Evolutionary conservation across 2,888 invertebrate genomes (phyloP), one percentile per base, ranked within the genome.

Genomic region (Scaptomyza flava): DNA sequence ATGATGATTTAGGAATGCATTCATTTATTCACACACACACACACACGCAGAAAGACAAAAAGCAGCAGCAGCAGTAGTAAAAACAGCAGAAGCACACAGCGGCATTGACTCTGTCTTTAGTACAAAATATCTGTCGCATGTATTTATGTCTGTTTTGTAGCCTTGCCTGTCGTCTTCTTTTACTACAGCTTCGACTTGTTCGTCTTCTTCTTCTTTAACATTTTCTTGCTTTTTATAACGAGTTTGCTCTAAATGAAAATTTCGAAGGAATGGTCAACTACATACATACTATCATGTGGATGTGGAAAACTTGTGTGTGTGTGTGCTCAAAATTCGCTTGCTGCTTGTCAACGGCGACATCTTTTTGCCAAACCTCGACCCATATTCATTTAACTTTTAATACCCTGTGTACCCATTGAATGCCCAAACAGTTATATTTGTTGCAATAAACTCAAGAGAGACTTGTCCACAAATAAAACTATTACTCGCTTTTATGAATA

Each of bases 261-360:
- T 34, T 34, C 34, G 34, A 23, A 50, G 50, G 20, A 50, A 23
- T 50, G 20, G 20, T 23, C 34, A 50, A 50, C 33, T 78, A 23
- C 23, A 23, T 78, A 23, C 23, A 23, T 27, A 41, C 80, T 78
- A 67, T 68, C 64, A 62, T 68, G 52, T 70, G 64, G 47, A 70
- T 64, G 57, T 14, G 60, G 42, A 60, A 75, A 75, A 69, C 33
- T 69, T 38, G 38, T 14, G 38, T n/a, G 33, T 33, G 9, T 11
- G 33, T 11, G 11, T 41, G 60, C 68, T 68, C 58, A 64, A 77
- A 78, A 72, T 68, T 79, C 61, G 63, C 60, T 72, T 82, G 50
- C 45, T 63, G 65, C 50, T 47, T 76, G 79, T 79, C 70, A 67
- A 45, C 66, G 46, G 33, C 65, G 46, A 62, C 59, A 62, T 52